phyloP scores from a whole-genome alignment of 2,797 vertebrate species.

The Botia almorhae region DNA sequence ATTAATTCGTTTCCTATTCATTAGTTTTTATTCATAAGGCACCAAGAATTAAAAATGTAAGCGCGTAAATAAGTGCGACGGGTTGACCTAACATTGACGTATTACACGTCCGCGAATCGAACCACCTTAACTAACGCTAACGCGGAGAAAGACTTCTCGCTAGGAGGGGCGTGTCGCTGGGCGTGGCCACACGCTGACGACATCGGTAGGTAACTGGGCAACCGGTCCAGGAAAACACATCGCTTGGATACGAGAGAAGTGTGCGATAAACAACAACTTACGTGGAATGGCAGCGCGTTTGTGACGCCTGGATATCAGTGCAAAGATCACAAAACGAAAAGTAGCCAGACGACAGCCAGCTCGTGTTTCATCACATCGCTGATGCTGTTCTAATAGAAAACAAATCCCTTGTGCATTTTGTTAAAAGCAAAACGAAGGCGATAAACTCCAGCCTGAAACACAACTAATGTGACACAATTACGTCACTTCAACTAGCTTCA shows the following conservation, averaged over 20 bases:
- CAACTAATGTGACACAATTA: neutral
- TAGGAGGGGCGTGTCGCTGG: conserved; percentile 69
- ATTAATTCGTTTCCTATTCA: no score
- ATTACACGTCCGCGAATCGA: accelerated
- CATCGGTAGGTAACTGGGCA: conserved; percentile 69
- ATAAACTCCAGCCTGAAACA: neutral
- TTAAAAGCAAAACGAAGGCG: no score
- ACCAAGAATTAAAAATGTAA: no score
- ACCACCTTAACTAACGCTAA: conserved; percentile 75
- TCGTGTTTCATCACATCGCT: neutral
- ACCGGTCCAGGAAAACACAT: conserved; percentile 76
- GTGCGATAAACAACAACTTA: conserved; percentile 57
- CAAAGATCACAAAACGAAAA: neutral
- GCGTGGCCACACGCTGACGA: conserved; percentile 71
- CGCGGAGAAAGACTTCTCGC: conserved; percentile 53
- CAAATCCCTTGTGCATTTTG: neutral
- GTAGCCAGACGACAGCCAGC: neutral
- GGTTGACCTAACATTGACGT: neutral
- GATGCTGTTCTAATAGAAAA: neutral
- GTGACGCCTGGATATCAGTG: neutral
- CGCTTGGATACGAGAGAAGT: conserved; percentile 69
- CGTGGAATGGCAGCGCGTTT: conserved; percentile 43
- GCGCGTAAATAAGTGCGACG: neutral
- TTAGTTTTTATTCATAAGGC: neutral
- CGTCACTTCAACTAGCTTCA: neutral